Base-by-base conservation (phyloP, 2,113 vertebrate genomes). In the Andinoacara biseriatus region DNA sequence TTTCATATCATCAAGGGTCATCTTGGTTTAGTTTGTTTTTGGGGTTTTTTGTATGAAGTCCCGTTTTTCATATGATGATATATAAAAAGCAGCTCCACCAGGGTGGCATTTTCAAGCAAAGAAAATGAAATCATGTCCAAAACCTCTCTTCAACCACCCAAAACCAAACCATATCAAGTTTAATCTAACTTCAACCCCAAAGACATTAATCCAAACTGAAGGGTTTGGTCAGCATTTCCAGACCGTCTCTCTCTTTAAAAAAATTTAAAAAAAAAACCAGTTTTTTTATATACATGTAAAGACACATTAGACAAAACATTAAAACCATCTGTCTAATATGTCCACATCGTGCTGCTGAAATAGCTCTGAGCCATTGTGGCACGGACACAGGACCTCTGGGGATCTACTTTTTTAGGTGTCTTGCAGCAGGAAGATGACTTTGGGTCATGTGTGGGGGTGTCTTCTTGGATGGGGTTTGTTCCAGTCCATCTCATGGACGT, bases 71-170 rank as follows among this genome's bases (percentile, higher is more conserved):
- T 74, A n/a, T 58, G 65, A 78, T 78, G 26, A 29, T 14, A 43
- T n/a, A 78, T 31, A 80, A 62, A 82, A 67, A 60, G 20, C 58
- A 74, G n/a, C 15, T 74, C 76, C 15, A 76, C 76, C 40, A 18
- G 58, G 69, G 62, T 77, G 76, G 82, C 57, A 77, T 74, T 65
- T 77, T 63, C 13, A 57, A 24, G n/a, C n/a, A 79, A 33, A 69
- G 17, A 63, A 76, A 59, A 1, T 65, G 14, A 81, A 81, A 58
- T 20, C 20, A 40, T 22, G 33, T 65, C 54, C 65, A 62, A 69
- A 82, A 67, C 82, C 82, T 75, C 72, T 78, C 14, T 18, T 63
- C 62, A 76, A 82, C 52, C 61, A 59, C 24, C 17, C 29, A 52
- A 86, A 76, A 78, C 22, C 54, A 26, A 60, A 78, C 26, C 14